These are phyloP conservation scores for Discoglossus pictus DNA, from an alignment of 2,797 vertebrate species.

Conservation along the genomic window DNA sequence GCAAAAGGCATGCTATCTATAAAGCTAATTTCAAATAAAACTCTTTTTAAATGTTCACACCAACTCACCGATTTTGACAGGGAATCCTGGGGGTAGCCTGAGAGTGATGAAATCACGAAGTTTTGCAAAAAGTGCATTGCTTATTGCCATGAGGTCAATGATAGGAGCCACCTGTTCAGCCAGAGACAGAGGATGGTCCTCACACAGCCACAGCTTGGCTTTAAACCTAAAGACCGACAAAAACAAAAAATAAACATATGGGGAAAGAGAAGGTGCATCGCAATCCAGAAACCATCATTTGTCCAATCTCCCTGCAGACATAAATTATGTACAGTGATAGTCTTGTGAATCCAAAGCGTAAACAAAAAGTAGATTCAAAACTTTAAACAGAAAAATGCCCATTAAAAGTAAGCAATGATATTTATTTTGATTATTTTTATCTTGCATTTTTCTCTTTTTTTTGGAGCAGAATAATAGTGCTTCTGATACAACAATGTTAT, in stretches of 20 bases:
- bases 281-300: constrained; percentile 8
- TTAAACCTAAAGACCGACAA: constrained; percentile 82
- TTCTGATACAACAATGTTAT: no score
- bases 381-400: no score
- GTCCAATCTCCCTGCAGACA: no score
- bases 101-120: constrained; percentile 94
- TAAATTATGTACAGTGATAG: no score
- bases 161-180: constrained; percentile 93
- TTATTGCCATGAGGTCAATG: constrained; percentile 97
- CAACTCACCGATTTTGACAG: constrained; percentile 88
- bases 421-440: no score
- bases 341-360: no score
- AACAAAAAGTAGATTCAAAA: no score
- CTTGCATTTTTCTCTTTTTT: no score
- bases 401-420: no score
- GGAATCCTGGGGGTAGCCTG: constrained; percentile 92
- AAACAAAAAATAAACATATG: constrained; percentile 40
- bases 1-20: no score
- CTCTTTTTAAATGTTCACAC: background rate
- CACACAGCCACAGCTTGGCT: constrained; percentile 95
- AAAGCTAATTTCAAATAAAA: no score
- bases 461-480: no score
- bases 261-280: constrained; percentile 24
- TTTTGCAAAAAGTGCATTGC: constrained; percentile 93
- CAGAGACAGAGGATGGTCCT: constrained; percentile 93